Percentiles rank a stretch among this genome's conserved stretches.
Evolutionary conservation across 2,797 vertebrate genomes (phyloP).

Genomic region (Alcedo quadribrachys): DNA sequence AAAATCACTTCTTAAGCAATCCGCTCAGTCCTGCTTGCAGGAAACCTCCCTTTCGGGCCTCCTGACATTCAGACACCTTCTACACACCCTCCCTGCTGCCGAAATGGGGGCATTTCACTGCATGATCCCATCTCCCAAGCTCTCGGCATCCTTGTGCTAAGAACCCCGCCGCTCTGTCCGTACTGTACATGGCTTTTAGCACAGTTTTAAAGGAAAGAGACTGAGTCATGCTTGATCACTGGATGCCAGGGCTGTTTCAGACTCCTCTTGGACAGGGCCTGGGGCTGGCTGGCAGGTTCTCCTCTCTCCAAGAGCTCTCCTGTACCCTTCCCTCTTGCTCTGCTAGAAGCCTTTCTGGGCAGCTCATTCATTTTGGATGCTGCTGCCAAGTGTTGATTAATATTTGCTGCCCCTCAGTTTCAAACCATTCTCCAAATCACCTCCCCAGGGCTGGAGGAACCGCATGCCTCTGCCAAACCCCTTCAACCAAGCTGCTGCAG

Average conservation of each 20-base stretch:
- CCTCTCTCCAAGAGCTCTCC: not conserved
- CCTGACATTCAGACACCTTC: not conserved
- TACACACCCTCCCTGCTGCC: not conserved
- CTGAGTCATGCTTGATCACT: not conserved
- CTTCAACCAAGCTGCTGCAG: rapidly evolving
- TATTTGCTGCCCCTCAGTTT: not conserved
- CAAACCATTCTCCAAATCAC: not conserved
- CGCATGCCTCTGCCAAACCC: not conserved
- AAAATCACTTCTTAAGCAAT: not conserved
- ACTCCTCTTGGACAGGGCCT: not conserved
- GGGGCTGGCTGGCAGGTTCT: not conserved
- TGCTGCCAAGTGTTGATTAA: not conserved
- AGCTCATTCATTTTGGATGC: not conserved
- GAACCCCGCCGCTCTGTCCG: not conserved
- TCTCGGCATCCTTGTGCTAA: not conserved
- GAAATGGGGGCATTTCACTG: not conserved
- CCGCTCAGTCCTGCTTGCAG: not conserved
- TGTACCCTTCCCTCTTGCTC: not conserved
- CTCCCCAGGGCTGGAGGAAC: not conserved
- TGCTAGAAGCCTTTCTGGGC: rapidly evolving
- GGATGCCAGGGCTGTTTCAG: not conserved
- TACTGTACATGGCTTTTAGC: not conserved
- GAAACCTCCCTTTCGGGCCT: not conserved
- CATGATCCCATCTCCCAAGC: not conserved
- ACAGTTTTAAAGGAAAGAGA: not conserved